Conservation (phyloP, 2,113 vertebrate genomes). For the Chascanopsetta lugubris region DNA sequence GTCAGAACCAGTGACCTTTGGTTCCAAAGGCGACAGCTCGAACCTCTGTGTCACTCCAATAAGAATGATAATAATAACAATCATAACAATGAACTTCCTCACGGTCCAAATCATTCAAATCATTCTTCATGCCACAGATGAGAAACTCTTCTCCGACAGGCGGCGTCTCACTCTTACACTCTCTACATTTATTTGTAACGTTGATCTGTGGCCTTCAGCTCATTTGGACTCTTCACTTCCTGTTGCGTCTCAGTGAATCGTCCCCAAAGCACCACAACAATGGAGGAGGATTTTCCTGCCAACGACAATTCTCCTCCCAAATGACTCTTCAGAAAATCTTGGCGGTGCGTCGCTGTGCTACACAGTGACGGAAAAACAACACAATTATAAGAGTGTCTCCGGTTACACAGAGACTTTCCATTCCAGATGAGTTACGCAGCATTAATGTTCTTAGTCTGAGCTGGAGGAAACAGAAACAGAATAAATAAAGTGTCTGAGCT, state of each 20-base stretch:
- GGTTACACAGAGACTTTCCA: conserved; percentile 31
- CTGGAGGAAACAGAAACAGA: conserved; percentile 30
- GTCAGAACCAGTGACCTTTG: too few relatives aligned
- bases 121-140: too few relatives aligned
- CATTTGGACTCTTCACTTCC: background rate
- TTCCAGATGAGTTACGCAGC: conserved; percentile 13
- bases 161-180: too few relatives aligned
- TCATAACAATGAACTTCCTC: too few relatives aligned
- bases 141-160: too few relatives aligned
- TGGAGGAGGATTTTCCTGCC: conserved; percentile 32
- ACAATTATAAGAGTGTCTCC: conserved; percentile 27
- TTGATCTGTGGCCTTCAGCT: conserved; percentile 26
- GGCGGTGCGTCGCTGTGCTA: conserved; percentile 31
- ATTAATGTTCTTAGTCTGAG: conserved; percentile 20
- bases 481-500: conserved; percentile 28
- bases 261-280: conserved; percentile 23
- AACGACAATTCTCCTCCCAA: conserved; percentile 25
- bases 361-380: conserved; percentile 40
- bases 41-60: too few relatives aligned
- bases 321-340: conserved; percentile 58
- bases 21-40: too few relatives aligned
- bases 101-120: too few relatives aligned
- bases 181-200: too few relatives aligned
- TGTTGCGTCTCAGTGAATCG: conserved; percentile 34
- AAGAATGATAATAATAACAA: too few relatives aligned